Evolutionary conservation across 2,797 vertebrate genomes (phyloP).

Genomic region (Alca torda): DNA sequence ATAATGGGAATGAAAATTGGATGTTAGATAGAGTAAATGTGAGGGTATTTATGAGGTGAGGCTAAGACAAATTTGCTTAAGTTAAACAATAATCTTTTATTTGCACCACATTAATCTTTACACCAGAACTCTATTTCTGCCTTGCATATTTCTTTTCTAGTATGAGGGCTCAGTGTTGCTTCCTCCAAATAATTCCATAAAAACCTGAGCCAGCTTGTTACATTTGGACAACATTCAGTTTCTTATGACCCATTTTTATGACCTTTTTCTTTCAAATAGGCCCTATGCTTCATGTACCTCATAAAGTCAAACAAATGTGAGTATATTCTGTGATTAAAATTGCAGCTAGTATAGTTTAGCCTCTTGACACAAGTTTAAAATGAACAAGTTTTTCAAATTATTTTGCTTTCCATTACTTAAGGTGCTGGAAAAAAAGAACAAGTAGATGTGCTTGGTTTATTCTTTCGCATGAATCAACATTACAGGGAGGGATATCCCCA

Average conservation of each 20-base stretch:
- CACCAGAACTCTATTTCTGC: not conserved
- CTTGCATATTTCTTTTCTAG: not conserved
- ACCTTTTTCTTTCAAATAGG: slow-evolving; percentile 19
- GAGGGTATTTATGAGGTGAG: not conserved
- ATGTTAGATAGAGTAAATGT: not conserved
- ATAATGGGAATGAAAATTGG: not conserved
- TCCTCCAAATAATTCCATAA: not conserved
- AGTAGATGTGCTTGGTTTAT: not conserved
- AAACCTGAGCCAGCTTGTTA: not conserved
- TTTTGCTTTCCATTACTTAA: slow-evolving; percentile 41
- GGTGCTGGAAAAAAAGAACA: slow-evolving; percentile 54
- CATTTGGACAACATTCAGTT: not conserved
- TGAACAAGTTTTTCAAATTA: slow-evolving; percentile 55
- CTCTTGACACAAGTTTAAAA: slow-evolving; percentile 68
- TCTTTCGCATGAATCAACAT: slow-evolving; percentile 38
- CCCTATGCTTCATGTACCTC: slow-evolving; percentile 16
- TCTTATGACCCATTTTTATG: slow-evolving; percentile 17
- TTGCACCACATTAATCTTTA: slow-evolving; percentile 4
- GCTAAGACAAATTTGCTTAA: slow-evolving; percentile 14
- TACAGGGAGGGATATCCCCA: slow-evolving; percentile 49
- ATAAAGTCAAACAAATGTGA: slow-evolving; percentile 64
- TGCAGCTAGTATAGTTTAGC: slow-evolving; percentile 52
- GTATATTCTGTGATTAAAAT: slow-evolving; percentile 71
- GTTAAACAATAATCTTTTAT: slow-evolving; percentile 27
- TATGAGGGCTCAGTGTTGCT: not conserved